These are phyloP conservation scores for Acrobasis suavella DNA, from an alignment of 2,888 invertebrate genomes.

Conservation along the genomic window DNA sequence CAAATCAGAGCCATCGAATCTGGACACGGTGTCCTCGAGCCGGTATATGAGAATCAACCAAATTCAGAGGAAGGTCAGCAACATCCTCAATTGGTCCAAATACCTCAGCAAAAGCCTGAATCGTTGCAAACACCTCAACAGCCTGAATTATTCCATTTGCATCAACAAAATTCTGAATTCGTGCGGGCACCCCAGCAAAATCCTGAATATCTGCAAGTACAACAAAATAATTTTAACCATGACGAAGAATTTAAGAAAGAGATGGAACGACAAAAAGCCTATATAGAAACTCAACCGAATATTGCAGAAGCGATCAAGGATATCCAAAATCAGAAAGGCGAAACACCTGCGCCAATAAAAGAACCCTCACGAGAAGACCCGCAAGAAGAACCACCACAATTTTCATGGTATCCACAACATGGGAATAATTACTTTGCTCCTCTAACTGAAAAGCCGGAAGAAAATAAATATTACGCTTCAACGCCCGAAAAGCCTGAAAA, in stretches of 20 bases:
- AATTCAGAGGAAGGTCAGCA: constrained; percentile 33
- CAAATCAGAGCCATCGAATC: constrained; percentile 60
- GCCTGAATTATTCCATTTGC: constrained; percentile 28
- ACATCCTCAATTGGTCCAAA: constrained; percentile 29
- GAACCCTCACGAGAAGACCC: constrained; percentile 26
- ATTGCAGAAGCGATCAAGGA: constrained; percentile 20
- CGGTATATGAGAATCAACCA: constrained; percentile 31
- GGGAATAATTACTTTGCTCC: constrained; percentile 3
- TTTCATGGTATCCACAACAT: constrained; percentile 15
- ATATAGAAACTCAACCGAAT: constrained; percentile 13
- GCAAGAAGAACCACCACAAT: constrained; percentile 16
- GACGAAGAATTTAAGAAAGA: constrained; percentile 27
- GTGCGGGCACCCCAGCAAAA: constrained; percentile 25
- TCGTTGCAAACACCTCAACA: constrained; percentile 28
- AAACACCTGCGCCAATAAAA: constrained; percentile 24
- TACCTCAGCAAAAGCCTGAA: constrained; percentile 25
- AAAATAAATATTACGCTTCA: constrained; percentile 6
- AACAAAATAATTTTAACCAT: constrained; percentile 14
- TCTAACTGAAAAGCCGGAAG: constrained; percentile 13
- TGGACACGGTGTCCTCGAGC: constrained; percentile 38
- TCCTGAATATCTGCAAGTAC: constrained; percentile 28
- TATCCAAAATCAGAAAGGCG: constrained; percentile 17
- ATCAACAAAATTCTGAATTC: constrained; percentile 30
- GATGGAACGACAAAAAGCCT: constrained; percentile 25
- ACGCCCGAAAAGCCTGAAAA: constrained; percentile 1